phyloP scores from a whole-genome alignment of 2,113 vertebrate species.

The Bubo scandiacus region DNA sequence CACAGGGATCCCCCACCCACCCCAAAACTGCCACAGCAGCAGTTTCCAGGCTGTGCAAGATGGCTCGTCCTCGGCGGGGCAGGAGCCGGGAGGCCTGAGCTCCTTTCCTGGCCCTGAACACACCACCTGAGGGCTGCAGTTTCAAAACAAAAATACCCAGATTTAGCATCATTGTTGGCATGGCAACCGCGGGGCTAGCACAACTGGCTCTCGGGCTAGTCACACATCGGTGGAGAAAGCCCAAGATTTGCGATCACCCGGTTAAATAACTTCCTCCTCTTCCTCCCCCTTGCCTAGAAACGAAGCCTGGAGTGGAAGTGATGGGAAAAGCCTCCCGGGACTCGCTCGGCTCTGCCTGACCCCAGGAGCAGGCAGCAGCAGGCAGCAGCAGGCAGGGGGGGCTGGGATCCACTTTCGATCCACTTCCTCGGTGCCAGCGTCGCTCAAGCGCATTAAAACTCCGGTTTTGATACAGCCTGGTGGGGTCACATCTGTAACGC shows the following conservation, averaged over 20 bases:
- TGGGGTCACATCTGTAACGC: accelerated
- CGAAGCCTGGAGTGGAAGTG: background rate
- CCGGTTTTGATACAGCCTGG: background rate
- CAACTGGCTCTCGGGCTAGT: background rate
- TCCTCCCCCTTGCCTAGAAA: background rate
- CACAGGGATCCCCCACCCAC: accelerated
- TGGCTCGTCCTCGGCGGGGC: background rate
- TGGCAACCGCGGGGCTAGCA: background rate
- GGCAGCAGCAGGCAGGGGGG: background rate
- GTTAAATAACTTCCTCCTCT: background rate
- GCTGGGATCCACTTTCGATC: background rate
- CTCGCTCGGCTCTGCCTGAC: background rate
- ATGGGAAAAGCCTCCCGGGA: background rate
- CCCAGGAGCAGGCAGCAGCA: background rate
- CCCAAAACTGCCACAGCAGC: background rate
- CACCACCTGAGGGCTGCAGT: background rate
- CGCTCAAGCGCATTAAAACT: background rate
- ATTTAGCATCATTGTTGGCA: background rate
- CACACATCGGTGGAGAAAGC: background rate
- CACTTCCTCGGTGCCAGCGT: background rate
- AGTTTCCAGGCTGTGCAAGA: background rate
- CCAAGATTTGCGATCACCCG: background rate
- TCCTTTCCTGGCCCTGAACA: background rate
- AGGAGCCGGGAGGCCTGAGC: background rate
- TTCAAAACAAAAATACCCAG: background rate